Evolutionary conservation across 1,140 invertebrate species (phyloP).

Genomic region (Meloidogyne exigua): DNA sequence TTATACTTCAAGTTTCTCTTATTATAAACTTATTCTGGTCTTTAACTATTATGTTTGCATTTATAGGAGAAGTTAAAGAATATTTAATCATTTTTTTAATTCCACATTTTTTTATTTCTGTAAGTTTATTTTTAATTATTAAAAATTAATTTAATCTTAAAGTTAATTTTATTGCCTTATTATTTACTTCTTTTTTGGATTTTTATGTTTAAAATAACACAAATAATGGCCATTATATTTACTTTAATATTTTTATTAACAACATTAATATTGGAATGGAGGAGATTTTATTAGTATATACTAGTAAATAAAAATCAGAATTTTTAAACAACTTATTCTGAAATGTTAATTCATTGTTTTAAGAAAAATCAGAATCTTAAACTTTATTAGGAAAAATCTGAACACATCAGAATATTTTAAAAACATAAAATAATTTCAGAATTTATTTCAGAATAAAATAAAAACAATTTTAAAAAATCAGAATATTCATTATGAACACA

Average conservation of each 20-base stretch:
- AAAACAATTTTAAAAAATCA: no score
- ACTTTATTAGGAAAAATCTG: no score
- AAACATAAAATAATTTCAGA: no score
- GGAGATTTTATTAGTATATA: neutral
- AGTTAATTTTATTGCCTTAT: neutral
- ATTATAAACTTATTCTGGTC: slow-evolving; percentile 18
- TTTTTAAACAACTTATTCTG: neutral
- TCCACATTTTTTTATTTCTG: slow-evolving; percentile 22
- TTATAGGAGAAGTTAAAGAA: slow-evolving; percentile 13
- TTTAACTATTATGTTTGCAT: neutral
- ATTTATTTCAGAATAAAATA: no score
- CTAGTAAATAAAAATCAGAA: neutral
- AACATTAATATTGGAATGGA: neutral
- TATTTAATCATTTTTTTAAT: neutral
- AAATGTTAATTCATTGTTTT: no score
- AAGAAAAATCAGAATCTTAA: neutral
- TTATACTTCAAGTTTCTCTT: neutral
- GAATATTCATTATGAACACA: no score
- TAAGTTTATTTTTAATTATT: neutral
- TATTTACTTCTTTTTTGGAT: neutral
- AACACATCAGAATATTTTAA: no score
- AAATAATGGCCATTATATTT: neutral
- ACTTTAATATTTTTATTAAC: neutral
- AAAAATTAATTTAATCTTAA: neutral
- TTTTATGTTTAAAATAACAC: neutral